These are phyloP conservation scores for Penelope pileata DNA, from an alignment of 2,113 vertebrate genomes.

Conservation along the genomic window DNA sequence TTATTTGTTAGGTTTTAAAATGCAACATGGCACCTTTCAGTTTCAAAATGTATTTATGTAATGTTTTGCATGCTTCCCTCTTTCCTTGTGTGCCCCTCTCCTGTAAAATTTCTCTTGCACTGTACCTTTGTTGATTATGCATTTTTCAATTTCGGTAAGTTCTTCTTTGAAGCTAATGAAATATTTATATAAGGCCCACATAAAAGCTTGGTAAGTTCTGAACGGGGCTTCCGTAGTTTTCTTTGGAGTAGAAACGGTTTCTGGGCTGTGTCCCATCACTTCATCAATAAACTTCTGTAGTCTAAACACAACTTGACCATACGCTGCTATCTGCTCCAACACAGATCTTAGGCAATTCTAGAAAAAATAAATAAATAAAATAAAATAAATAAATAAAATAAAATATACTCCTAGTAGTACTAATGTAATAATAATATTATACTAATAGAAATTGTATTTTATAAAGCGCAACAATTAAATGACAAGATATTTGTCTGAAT, in stretches of 20 bases:
- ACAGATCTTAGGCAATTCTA: slow-evolving; percentile 92
- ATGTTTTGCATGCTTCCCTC: background rate
- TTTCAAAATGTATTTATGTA: background rate
- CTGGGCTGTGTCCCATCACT: slow-evolving; percentile 88
- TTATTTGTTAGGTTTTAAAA: background rate
- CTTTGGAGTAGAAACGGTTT: slow-evolving; percentile 78
- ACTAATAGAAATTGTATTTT: background rate
- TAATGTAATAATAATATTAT: too few species aligned
- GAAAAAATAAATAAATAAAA: background rate
- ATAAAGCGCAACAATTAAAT: background rate
- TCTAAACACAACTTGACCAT: slow-evolving; percentile 92
- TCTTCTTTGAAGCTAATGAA: slow-evolving; percentile 94
- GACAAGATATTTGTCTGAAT: background rate
- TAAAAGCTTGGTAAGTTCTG: slow-evolving; percentile 97
- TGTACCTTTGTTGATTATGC: slow-evolving; percentile 89
- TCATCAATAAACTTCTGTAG: slow-evolving; percentile 98
- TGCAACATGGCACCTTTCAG: background rate
- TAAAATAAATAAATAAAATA: too few species aligned
- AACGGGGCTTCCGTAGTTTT: slow-evolving; percentile 90
- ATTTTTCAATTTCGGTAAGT: slow-evolving; percentile 89
- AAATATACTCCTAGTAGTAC: too few species aligned
- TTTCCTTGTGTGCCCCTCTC: background rate
- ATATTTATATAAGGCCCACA: slow-evolving; percentile 96
- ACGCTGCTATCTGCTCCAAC: slow-evolving; percentile 91
- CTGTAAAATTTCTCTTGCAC: background rate